phyloP scores from a whole-genome alignment of 2,113 vertebrate genomes.

The Leucosticte australis region DNA sequence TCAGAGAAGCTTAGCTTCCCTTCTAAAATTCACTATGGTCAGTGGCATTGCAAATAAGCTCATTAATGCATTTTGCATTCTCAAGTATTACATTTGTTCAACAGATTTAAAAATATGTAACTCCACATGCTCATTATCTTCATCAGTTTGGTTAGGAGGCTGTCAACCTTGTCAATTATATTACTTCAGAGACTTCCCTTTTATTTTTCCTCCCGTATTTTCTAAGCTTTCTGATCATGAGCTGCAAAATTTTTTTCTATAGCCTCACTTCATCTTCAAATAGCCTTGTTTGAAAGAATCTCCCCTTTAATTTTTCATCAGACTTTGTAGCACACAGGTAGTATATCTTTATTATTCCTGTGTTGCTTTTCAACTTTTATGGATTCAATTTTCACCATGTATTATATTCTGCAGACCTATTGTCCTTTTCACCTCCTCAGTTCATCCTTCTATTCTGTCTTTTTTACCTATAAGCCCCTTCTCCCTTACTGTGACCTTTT shows the following conservation, averaged over 20 bases:
- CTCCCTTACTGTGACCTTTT: constrained; percentile 42
- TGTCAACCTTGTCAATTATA: constrained; percentile 51
- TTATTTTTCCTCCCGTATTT: constrained; percentile 5
- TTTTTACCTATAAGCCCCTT: constrained; percentile 6
- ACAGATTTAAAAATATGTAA: constrained; percentile 2
- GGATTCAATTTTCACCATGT: constrained; percentile 17
- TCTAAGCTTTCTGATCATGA: constrained; percentile 26
- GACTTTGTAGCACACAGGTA: constrained; percentile 12
- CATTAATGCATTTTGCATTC: not conserved
- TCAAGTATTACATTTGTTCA: not conserved
- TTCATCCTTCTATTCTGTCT: constrained; percentile 31
- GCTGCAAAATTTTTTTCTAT: not conserved
- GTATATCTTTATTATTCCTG: constrained; percentile 30
- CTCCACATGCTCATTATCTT: constrained; percentile 26
- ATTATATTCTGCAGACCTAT: constrained; percentile 48
- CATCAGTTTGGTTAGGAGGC: not conserved
- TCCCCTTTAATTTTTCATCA: constrained; percentile 14
- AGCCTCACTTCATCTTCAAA: constrained; percentile 6
- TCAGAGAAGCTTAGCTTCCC: not conserved
- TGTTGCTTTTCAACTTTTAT: constrained; percentile 44
- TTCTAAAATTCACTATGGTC: not conserved
- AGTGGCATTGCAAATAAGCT: not conserved
- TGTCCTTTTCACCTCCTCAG: constrained; percentile 34
- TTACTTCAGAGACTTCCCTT: not conserved
- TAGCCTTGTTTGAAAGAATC: not conserved